These are phyloP conservation scores for Oophaga pumilio DNA, from an alignment of 2,113 vertebrate genomes.

Conservation along the genomic window DNA sequence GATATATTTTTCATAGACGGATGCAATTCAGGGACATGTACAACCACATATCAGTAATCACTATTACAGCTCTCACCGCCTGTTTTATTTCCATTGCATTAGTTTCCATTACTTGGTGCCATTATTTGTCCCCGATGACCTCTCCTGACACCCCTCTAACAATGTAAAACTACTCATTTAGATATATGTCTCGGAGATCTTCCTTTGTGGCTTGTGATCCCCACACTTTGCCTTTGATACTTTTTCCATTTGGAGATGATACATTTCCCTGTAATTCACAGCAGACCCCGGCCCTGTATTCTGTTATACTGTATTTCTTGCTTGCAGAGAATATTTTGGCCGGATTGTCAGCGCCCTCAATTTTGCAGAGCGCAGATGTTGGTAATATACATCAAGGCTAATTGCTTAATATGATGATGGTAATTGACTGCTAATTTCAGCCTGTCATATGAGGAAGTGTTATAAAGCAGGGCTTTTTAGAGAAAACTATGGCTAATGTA, in stretches of 20 bases:
- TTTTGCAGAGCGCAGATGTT: constrained; percentile 35
- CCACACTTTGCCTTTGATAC: neutral
- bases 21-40: too few species aligned
- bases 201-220: neutral
- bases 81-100: neutral
- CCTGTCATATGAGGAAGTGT: neutral
- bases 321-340: neutral
- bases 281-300: neutral
- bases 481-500: neutral
- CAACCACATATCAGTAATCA: too few species aligned
- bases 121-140: neutral
- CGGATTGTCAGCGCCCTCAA: neutral
- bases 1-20: too few species aligned
- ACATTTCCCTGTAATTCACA: neutral
- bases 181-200: neutral
- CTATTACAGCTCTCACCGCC: too few species aligned
- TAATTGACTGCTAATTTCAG: constrained; percentile 24
- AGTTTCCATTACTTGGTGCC: neutral
- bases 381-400: constrained; percentile 18
- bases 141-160: neutral
- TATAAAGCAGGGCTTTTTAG: neutral
- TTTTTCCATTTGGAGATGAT: neutral
- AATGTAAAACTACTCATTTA: neutral
- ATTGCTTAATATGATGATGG: constrained; percentile 23
- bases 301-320: neutral